Evolutionary conservation across 1,140 invertebrate species (phyloP).

Genomic region (Drosophila pectinifera): DNA sequence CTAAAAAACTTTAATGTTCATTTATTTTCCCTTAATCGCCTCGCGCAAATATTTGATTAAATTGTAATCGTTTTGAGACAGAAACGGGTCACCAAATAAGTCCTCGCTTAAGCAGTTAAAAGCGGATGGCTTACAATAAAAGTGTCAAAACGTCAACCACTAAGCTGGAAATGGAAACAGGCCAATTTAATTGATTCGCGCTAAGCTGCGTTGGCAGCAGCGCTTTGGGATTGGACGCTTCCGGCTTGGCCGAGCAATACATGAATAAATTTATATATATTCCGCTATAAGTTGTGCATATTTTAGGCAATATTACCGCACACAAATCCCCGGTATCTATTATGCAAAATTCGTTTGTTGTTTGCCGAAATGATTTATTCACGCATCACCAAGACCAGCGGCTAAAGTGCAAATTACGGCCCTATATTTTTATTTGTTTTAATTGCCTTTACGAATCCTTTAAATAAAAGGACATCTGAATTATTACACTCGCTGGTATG

Average conservation of each 20-base stretch:
- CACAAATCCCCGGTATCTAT: constrained; percentile 51
- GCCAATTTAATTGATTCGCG: constrained; percentile 73
- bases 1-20: neutral
- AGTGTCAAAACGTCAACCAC: constrained; percentile 77
- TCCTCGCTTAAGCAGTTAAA: constrained; percentile 46
- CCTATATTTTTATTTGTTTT: constrained; percentile 26
- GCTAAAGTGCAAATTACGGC: constrained; percentile 17
- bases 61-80: constrained; percentile 19
- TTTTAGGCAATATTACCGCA: constrained; percentile 39
- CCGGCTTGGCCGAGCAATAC: constrained; percentile 15
- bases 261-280: constrained; percentile 18
- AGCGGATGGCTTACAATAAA: constrained; percentile 64
- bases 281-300: constrained; percentile 37
- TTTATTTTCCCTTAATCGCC: neutral
- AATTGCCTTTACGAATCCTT: constrained; percentile 13
- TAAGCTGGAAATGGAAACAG: constrained; percentile 67
- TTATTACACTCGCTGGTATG: constrained; percentile 16
- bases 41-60: neutral
- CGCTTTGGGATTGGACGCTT: constrained; percentile 24
- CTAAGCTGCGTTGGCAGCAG: constrained; percentile 56
- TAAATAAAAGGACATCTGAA: constrained; percentile 8
- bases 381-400: constrained; percentile 7
- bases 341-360: constrained; percentile 46
- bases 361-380: constrained; percentile 52
- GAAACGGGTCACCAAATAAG: constrained; percentile 24